Evolutionary conservation across 2,888 invertebrate genomes (phyloP).

Genomic region (Microplitis deprimator): DNA sequence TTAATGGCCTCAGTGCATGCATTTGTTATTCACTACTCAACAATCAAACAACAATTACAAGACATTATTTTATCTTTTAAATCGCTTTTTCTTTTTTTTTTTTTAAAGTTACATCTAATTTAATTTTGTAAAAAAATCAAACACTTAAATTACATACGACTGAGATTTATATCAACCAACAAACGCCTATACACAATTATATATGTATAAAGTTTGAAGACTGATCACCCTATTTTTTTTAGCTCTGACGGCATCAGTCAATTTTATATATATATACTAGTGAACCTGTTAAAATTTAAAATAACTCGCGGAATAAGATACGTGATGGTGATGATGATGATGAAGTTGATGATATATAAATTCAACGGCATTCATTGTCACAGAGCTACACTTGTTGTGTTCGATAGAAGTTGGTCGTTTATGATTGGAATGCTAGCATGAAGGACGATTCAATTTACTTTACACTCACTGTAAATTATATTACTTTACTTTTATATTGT

Average conservation of each 20-base stretch:
- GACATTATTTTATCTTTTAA: background rate
- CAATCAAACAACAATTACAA: conserved; percentile 1
- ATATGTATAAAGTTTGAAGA: too few species aligned
- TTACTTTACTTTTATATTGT: conserved; percentile 23
- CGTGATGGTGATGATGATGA: too few species aligned
- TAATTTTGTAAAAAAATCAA: background rate
- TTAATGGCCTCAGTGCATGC: conserved; percentile 12
- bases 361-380: background rate
- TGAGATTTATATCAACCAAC: too few species aligned
- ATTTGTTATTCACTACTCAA: background rate
- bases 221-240: too few species aligned
- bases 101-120: background rate
- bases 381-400: background rate
- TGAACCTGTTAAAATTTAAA: too few species aligned
- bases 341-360: too few species aligned
- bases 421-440: conserved; percentile 42
- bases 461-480: conserved; percentile 39
- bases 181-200: too few species aligned
- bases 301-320: too few species aligned
- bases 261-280: too few species aligned
- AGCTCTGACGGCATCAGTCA: too few species aligned
- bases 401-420: conserved; percentile 27
- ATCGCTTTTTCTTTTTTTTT: background rate
- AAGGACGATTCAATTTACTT: conserved; percentile 41
- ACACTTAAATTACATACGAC: too few species aligned